These are phyloP conservation scores for Sebastes minor DNA, from an alignment of 2,797 vertebrate genomes.

Conservation along the genomic window DNA sequence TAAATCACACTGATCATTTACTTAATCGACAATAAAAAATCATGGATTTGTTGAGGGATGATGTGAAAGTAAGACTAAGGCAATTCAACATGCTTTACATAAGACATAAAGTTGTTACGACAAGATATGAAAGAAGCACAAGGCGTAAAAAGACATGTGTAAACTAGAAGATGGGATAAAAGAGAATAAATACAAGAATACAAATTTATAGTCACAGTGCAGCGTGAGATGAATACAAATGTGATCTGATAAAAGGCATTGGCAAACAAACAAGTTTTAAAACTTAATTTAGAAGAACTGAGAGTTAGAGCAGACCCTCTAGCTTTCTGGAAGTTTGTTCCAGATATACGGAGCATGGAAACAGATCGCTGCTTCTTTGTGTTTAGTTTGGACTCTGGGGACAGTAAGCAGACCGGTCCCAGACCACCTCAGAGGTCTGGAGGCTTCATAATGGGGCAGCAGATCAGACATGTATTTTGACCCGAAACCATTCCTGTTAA, in stretches of 20 bases:
- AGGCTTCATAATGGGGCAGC: neutral
- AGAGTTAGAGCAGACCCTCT: neutral
- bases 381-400: neutral
- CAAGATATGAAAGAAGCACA: neutral
- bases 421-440: neutral
- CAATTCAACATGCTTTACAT: neutral
- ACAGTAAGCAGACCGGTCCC: neutral
- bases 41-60: neutral
- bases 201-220: neutral
- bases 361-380: neutral
- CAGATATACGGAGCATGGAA: neutral
- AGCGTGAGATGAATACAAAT: neutral
- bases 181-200: neutral
- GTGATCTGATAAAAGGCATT: neutral
- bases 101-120: neutral
- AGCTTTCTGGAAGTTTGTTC: neutral
- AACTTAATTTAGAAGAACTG: neutral
- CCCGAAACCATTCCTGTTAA: neutral
- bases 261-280: neutral
- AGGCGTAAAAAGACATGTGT: neutral
- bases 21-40: neutral
- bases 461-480: neutral
- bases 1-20: neutral
- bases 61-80: neutral
- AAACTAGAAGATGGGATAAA: neutral